Base-by-base conservation (phyloP, 2,797 vertebrate species). In the Rachycentron canadum region DNA sequence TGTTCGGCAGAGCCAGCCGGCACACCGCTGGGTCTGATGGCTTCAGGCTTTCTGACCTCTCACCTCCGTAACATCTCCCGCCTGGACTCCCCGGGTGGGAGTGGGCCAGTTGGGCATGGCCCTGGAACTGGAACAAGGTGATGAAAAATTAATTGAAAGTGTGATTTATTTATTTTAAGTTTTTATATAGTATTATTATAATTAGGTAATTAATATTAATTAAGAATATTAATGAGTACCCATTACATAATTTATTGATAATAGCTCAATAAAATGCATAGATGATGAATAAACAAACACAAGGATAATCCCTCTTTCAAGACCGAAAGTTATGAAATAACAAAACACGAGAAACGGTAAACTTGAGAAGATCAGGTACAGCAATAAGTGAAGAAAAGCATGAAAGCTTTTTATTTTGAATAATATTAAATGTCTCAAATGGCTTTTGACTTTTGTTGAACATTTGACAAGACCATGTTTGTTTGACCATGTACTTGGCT, bases 21-120 rank as follows among this genome's bases (percentile, higher is more conserved):
- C 16, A 95, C 95, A 0, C 94, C 96, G 0, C 90, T 96, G 85
- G 94, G 96, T 0, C 19, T 93, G 49, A 95, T 94, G 88, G 90
- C 93, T 0, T 96, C 95, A 40, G 95, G 95, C 61, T 95, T 97
- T 32, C 91, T 98, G 69, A 96, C 96, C 0, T 93, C 96, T 21
- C 97, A 99, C 50, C 96, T 99, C 58, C 93, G 97, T 60, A 98
- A 95, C 68, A 75, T 97, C 63, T 97, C 96, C 25, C 97, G 96
- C 45, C 93, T 97, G 69, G 98, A 99, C 58, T 97, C 97, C 0
- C 96, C 97, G 0, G 86, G 82, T 28, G 87, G 86, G 36, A 78
- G 65, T 55, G 84, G 84, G 25, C 8, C 73, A 25, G 19, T 55
- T 6, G 89, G 89, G 16, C 73, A 76, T 0, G 66, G 60, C 17